Conservation (phyloP, 1,140 invertebrate species). For the Diprion similis region DNA sequence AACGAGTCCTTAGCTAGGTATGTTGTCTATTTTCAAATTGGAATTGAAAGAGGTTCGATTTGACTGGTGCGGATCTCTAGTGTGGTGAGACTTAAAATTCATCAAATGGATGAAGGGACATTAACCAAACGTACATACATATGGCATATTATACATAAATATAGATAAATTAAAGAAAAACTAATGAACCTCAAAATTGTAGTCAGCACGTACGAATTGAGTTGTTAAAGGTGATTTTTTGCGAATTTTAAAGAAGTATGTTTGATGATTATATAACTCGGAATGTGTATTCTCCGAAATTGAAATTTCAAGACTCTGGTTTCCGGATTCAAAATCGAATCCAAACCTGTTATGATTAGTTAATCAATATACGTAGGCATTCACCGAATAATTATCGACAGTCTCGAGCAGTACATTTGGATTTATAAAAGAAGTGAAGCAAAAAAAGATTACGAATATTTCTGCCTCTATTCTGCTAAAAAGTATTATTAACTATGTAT, state of each 20-base stretch:
- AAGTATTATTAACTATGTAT: neutral
- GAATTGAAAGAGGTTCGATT: neutral
- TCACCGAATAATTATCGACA: slow-evolving; percentile 5
- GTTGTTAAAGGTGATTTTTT: neutral
- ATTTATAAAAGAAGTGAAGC: neutral
- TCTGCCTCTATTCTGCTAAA: slow-evolving; percentile 1
- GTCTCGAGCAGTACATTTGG: neutral
- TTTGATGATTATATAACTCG: neutral
- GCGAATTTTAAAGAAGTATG: neutral
- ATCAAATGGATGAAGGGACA: neutral
- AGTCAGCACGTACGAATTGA: neutral
- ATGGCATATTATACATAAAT: neutral
- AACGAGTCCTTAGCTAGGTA: neutral
- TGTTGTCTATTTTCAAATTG: slow-evolving; percentile 5
- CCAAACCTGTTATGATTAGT: neutral
- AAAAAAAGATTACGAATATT: neutral
- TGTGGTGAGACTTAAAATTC: neutral
- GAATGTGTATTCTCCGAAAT: no score
- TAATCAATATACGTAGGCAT: neutral
- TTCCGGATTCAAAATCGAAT: neutral
- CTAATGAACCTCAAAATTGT: neutral
- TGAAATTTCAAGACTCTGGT: neutral
- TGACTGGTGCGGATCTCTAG: neutral
- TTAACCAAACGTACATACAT: slow-evolving; percentile 5
- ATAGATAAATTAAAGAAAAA: neutral